A percentile compares a stretch with the other conserved stretches of the same genome.
phyloP scores from a whole-genome alignment of 2,888 invertebrate species.

The Branchellion lobata region DNA sequence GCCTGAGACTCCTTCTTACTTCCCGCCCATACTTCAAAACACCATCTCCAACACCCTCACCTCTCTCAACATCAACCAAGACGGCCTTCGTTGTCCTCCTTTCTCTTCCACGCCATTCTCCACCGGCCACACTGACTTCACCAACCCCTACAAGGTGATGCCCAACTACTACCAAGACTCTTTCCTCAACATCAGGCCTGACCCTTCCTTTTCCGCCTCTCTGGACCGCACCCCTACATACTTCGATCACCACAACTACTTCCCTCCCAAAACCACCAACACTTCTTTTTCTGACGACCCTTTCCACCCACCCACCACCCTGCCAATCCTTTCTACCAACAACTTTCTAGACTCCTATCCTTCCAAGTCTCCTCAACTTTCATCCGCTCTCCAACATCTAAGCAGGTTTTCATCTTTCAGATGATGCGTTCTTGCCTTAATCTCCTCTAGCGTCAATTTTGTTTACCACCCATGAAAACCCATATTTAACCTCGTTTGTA shows the following conservation, averaged over 20 bases:
- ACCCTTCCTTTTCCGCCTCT: neutral
- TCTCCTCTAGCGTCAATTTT: neutral
- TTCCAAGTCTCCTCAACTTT: slow-evolving; percentile 8
- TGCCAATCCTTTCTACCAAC: neutral
- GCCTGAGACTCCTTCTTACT: neutral
- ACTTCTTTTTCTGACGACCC: neutral
- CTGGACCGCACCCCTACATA: slow-evolving; percentile 3
- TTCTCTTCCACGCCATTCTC: neutral
- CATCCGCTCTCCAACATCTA: slow-evolving; percentile 25
- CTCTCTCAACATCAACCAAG: neutral
- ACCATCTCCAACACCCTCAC: slow-evolving; percentile 2
- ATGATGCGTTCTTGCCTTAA: neutral
- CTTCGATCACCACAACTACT: neutral
- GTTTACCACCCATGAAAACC: too few species aligned
- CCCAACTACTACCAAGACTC: slow-evolving; percentile 1
- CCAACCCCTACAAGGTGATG: neutral
- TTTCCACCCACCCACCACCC: neutral
- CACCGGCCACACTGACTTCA: neutral
- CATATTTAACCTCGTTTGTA: too few species aligned
- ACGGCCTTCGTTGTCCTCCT: neutral
- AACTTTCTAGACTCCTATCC: slow-evolving; percentile 23
- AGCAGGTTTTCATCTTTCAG: slow-evolving; percentile 11
- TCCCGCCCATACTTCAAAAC: neutral
- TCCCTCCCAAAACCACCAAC: neutral
- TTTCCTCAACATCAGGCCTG: neutral